Conservation (phyloP, 2,113 vertebrate genomes). For the Nyctibius bracteatus region DNA sequence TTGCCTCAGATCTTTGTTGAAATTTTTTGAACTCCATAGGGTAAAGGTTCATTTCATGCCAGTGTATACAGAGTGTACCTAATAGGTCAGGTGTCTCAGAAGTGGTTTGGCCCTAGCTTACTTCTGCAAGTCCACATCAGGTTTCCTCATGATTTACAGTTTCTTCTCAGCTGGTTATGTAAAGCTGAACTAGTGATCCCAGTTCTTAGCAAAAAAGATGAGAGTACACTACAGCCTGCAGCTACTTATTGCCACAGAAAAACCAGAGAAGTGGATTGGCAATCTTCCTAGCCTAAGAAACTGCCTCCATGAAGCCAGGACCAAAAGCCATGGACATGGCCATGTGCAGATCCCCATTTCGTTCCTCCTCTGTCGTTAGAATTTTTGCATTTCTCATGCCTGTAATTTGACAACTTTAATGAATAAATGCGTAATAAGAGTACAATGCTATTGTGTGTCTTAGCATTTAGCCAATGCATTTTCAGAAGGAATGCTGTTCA, state of each 20-base stretch:
- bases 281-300: background rate
- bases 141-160: background rate
- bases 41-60: background rate
- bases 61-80: background rate
- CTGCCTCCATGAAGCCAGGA: background rate
- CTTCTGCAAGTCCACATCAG: background rate
- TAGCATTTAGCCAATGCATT: background rate
- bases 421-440: background rate
- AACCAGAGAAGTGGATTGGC: background rate
- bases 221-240: background rate
- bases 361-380: background rate
- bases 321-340: background rate
- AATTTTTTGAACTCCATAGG: background rate
- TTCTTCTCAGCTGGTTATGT: background rate
- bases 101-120: background rate
- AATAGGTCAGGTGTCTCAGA: background rate
- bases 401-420: background rate
- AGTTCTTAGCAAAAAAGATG: background rate
- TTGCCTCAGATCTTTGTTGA: background rate
- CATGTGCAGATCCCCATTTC: background rate
- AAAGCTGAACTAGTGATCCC: background rate
- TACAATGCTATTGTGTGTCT: background rate
- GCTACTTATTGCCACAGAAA: background rate
- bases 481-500: background rate
- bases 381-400: background rate